Evolutionary conservation across 1,140 invertebrate species (phyloP), one percentile per base, ranked within the genome.

Genomic region (Ceratitis capitata): DNA sequence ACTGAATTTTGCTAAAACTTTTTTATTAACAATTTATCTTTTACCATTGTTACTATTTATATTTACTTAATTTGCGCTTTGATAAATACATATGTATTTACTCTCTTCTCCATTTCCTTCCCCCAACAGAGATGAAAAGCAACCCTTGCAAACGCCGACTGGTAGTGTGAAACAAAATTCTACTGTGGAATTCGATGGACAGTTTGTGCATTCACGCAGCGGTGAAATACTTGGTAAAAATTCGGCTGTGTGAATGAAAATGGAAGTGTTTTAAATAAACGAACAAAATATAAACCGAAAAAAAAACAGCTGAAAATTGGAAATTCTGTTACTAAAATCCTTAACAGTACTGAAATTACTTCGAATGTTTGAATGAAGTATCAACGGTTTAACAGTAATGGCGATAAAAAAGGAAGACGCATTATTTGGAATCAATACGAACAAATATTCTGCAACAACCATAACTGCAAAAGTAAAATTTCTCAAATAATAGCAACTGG

Each of bases 201-300:
- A 95, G 88, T 94, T 95, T 87, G 96, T 96, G 19, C 95, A 96
- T 88, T 95, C 96, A 29, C 96, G 95, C 88, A 96, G 96, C 42
- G 95, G 95, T 61, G 94, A 94, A 88, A 96, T 97, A 87, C 96
- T 96, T 87, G 96, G 96, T 86, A 96, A 96, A 93, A 96, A 97
- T 89, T 97, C 96, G 16, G 96, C 96, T 82, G 96, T 97, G 85
- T 97, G 96, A 94, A 92, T 23, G 45, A 53, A 39, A 53, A 0
- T 83, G 35, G 19, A 78, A 45, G 69, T 47, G 26, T 78, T 78
- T 42, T 78, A 45, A 78, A 47, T 2, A 26, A 78, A 78, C 14
- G 5, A 45, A 78, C 14, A 3, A 45, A 78, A 78, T 23, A 26
- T 2, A 19, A 78, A 78, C 42, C 14, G n/a, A 9, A 78, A n/a